Evolutionary conservation across 2,113 vertebrate species (phyloP), one percentile per base, ranked within the genome.

Genomic region (Trichechus manatus): DNA sequence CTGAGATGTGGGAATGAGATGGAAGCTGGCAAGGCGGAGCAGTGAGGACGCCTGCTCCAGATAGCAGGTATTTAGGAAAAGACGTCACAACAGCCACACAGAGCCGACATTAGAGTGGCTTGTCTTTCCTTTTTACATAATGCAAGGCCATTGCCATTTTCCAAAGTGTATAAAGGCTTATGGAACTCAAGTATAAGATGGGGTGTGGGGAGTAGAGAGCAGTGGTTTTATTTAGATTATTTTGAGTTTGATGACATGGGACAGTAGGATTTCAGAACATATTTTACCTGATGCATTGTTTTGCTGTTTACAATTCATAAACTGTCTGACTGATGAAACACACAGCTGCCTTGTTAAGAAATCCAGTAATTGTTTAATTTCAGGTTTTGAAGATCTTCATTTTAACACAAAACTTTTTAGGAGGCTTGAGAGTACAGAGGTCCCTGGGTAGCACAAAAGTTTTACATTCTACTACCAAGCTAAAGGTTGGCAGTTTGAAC

Each of bases 221-320:
- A 44, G 29, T 68, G 39, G 74, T 44, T 82, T 79, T 8, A 4
- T 75, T 56, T 81, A 66, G 63, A 13, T 95, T 23, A 59, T 66
- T 68, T 80, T 5, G 36, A 39, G 29, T 64, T 80, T 20, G 53
- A 74, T 74, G 25, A 13, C 29, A 22, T 53, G 42, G 10, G 19
- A 25, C 42, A 19, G 27, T 14, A 64, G 70, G 33, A 15, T 85
- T 75, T 92, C 50, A 72, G 42, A 63, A 31, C 22, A 11, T 61
- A 56, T 47, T 88, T 78, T 10, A 11, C 75, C 63, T 59, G 31
- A 27, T 66, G 53, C 82, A 50, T 68, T 50, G 53, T 86, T 50
- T 66, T 87, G 23, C 72, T 96, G 2, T 93, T 84, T 80, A 59
- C 72, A 89, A 66, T 36, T 92, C 84, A 25, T 59, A 36, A 92